Base-by-base conservation (phyloP, 1,140 invertebrate species). In the Anagrus nilaparvatae region DNA sequence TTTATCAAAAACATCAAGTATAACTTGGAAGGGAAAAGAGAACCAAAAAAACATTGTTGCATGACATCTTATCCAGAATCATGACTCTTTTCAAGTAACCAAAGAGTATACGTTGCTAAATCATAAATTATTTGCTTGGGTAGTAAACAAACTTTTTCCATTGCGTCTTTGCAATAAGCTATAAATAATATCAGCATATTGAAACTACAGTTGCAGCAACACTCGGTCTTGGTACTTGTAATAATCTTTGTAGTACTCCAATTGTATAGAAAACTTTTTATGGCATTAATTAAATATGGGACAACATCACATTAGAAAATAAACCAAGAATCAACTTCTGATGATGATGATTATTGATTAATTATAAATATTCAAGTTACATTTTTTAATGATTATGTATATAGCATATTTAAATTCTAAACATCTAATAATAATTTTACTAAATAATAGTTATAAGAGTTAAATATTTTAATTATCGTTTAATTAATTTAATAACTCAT, bases 1-100 rank as follows among this genome's bases (percentile, higher is more conserved):
- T 20, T 77, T 70, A 65, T 98, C 93, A 58, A 97, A 97, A 58
- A 94, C 81, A 49, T 95, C 87, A 2, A 97, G 63, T 51, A 95
- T 87, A 1, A 89, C 78, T 52, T 84, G 77, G 63, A 95, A 97
- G 40, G 90, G 83, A 63, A 97, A 96, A 5, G 87, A 85, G 39
- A 94, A 73, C 0, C 87, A 84, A 61, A 97, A 97, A 63, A 97
- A 98, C 90, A 97, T 96, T 9, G 91, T 91, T 1, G 93, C 91
- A 67, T 97, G 90, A 58, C 91, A 95, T 46, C 91, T 72, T 24
- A n/a, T 25, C 92, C 92, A 0, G 91, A 96, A 65, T 95, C 88
- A 59, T 98, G 93, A 16, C 90, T 95, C 55, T 91, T 90, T 58
- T 96, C 93, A 20, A 98, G 61, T 18, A 97, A 67, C 92, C 93